Percentiles rank a stretch among this genome's conserved stretches.
These are phyloP conservation scores for Melikaiella ostensackeni DNA, from an alignment of 2,888 invertebrate species.

Conservation along the genomic window DNA sequence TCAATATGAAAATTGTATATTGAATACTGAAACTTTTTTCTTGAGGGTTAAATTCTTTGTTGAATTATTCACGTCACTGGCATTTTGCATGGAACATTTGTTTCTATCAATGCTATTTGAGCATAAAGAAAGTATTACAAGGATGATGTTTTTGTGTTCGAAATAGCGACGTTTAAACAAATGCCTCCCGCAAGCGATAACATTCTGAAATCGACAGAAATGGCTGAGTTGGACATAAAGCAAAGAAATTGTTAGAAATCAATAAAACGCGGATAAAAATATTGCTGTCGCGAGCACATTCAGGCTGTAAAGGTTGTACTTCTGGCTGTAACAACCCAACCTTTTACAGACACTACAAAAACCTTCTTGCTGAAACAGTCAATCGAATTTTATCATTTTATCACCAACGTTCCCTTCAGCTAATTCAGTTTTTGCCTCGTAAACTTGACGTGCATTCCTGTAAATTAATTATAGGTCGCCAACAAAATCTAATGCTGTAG, in stretches of 20 bases:
- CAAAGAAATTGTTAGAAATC: constrained; percentile 34
- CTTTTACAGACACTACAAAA: constrained; percentile 14
- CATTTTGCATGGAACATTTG: neutral
- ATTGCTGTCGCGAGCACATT: constrained; percentile 31
- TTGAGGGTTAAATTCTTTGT: neutral
- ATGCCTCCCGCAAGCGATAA: neutral
- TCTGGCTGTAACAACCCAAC: constrained; percentile 30
- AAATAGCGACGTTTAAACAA: constrained; percentile 18
- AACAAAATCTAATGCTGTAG: neutral
- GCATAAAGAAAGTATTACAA: neutral
- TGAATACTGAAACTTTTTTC: neutral
- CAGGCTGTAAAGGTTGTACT: constrained; percentile 23
- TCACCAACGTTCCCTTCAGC: neutral
- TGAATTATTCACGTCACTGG: neutral
- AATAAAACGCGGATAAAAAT: constrained; percentile 28
- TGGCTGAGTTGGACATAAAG: constrained; percentile 26
- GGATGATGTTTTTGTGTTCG: constrained; percentile 16
- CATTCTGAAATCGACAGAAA: constrained; percentile 26
- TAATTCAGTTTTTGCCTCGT: constrained; percentile 14
- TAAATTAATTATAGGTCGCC: neutral
- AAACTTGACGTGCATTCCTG: constrained; percentile 5
- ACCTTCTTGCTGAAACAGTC: constrained; percentile 21
- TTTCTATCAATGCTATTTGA: constrained; percentile 3
- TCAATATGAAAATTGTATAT: neutral
- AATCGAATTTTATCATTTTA: constrained; percentile 36